Evolutionary conservation across 2,797 vertebrate species (phyloP), one percentile per base, ranked within the genome.

Genomic region (Kryptolebias ocellatus): DNA sequence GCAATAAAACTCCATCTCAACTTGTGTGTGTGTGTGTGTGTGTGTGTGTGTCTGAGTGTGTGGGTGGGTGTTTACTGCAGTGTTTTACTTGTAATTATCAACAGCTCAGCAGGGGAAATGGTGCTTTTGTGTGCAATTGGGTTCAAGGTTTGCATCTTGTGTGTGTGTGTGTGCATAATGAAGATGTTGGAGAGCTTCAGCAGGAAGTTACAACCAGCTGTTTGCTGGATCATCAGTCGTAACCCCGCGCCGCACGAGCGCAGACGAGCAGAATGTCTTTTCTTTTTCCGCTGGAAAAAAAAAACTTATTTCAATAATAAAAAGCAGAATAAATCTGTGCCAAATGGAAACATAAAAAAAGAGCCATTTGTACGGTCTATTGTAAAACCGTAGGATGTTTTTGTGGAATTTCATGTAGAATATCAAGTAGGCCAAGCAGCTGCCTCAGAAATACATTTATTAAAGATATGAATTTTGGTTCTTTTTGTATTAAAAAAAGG

Each of bases 61-160:
- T 71, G n/a, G 17, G 70, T 72, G 55, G 64, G 59, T 73, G 74
- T 84, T 85, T 80, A 75, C 72, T 75, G 75, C 67, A 78, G 78
- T 74, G 77, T 75, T 83, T 75, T 70, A 80, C 67, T 79, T 78
- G 78, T 85, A 89, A 80, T 86, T 85, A 86, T 87, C 78, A 67
- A 56, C 78, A 75, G 45, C 78, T 73, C 85, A 72, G 80, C 77
- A 67, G 85, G 82, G 54, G 58, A 61, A 18, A 59, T 63, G 70
- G 55, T 71, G 76, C 46, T 24, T 65, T 29, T 79, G 68, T 80
- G 60, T 65, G 51, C n/a, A 27, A 46, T 63, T 70, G 39, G 72
- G 71, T 56, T 17, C 8, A 47, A 27, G 39, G 57, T 51, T 71
- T 58, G 47, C 24, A 31, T 31, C 45, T 17, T 34, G 46, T 53